Evolutionary conservation across 2,888 invertebrate genomes (phyloP), one percentile per base, ranked within the genome.

Genomic region (Hedya salicella): DNA sequence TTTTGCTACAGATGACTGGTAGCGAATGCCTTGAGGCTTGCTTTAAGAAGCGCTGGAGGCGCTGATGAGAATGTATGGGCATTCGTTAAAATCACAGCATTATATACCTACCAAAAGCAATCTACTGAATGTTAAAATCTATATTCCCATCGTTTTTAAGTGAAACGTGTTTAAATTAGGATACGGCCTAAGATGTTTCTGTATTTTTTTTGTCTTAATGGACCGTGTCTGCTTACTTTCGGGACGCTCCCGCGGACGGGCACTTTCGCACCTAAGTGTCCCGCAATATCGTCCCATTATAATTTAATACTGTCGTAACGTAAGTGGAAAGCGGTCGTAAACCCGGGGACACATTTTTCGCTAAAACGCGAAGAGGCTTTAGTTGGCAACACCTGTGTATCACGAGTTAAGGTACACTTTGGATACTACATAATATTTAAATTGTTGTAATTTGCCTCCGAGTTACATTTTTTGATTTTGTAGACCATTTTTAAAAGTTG

Each of bases 321-420:
- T 48, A 56, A 67, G 60, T 42, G 46, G 62, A 64, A 69, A 72
- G 71, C 70, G 71, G 62, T 69, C 65, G 68, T 69, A 73, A 73
- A 71, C 65, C 62, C 56, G 50, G 1, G 62, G 60, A 50, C 57
- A 56, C 64, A 32, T 68, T 69, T 72, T 70, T 59, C 61, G 68
- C 69, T 74, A 69, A 74, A 72, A 72, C 64, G 69, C 62, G 44
- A 61, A 70, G 64, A 64, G 70, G 61, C 63, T 52, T 25, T 44
- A 48, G 71, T 66, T 70, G 40, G 44, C 46, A 46, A 68, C 75
- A 75, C 73, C 73, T 75, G 75, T 42, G 62, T 11, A 17, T 56
- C 44, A 30, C 49, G 5, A 44, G 21, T 65, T 57, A 36, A 56
- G 46, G 50, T 50, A 21, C 13, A n/a, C 2, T 61, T 16, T 42